A percentile compares a stretch with the other conserved stretches of the same genome.
phyloP scores from a whole-genome alignment of 2,888 invertebrate species.

The Platycheirus rosarum region DNA sequence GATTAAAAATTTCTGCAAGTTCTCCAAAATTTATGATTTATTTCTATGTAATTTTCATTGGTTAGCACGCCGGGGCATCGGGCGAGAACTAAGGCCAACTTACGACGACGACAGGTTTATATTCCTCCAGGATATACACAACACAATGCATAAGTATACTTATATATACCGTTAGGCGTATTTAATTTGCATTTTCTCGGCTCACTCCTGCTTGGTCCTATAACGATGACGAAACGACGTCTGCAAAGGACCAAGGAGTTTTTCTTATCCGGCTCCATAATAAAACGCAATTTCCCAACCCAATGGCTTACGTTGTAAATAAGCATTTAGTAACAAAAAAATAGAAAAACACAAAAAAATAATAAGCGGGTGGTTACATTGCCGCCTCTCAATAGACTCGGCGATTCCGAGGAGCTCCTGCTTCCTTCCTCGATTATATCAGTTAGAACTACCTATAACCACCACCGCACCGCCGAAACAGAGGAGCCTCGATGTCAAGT shows the following conservation, averaged over 20 bases:
- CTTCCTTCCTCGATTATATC: constrained; percentile 68
- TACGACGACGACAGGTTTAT: constrained; percentile 67
- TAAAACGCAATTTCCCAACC: constrained; percentile 74
- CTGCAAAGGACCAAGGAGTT: constrained; percentile 37
- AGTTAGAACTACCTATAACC: constrained; percentile 38
- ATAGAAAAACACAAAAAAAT: constrained; percentile 23
- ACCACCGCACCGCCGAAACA: constrained; percentile 9
- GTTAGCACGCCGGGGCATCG: constrained; percentile 34
- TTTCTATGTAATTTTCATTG: constrained; percentile 69
- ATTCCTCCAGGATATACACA: constrained; percentile 44
- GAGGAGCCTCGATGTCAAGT: constrained; percentile 14
- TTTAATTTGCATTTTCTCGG: constrained; percentile 71
- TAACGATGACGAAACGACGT: constrained; percentile 1
- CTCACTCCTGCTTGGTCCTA: constrained; percentile 40
- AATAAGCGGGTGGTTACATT: constrained; percentile 22
- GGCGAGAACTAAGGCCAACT: constrained; percentile 8
- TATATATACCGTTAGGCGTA: constrained; percentile 38
- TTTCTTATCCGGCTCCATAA: constrained; percentile 70
- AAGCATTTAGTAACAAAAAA: constrained; percentile 59
- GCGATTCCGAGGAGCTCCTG: constrained; percentile 59
- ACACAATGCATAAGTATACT: constrained; percentile 6
- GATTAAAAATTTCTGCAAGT: constrained; percentile 68
- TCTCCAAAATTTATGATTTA: constrained; percentile 71
- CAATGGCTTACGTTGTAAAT: constrained; percentile 71
- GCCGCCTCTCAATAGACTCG: constrained; percentile 62